These are phyloP conservation scores for Corvus cornix DNA, from an alignment of 2,113 vertebrate genomes.

Conservation along the genomic window DNA sequence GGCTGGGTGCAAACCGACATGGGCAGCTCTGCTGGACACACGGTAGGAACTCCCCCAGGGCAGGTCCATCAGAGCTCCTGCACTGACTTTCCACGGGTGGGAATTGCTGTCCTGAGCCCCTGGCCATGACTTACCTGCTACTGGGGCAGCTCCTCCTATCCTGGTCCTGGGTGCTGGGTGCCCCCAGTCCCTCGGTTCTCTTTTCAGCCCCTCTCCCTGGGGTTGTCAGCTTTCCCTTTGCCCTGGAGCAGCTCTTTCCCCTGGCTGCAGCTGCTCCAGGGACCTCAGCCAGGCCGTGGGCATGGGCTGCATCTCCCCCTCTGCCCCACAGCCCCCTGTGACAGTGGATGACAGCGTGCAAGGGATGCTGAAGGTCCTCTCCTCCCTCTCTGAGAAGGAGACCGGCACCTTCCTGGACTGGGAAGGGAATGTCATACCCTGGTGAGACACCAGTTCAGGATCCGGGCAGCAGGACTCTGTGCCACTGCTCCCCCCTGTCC, in stretches of 20 bases:
- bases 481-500: neutral
- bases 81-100: neutral
- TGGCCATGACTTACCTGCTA: neutral
- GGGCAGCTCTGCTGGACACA: rapidly evolving
- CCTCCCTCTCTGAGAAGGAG: constrained; percentile 38
- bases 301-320: neutral
- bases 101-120: neutral
- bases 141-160: neutral
- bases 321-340: neutral
- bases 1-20: constrained; percentile 9
- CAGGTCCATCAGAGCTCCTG: rapidly evolving
- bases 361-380: constrained; percentile 51
- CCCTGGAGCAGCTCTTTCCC: neutral
- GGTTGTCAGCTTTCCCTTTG: neutral
- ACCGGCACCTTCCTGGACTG: constrained; percentile 42
- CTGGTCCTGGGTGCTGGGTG: neutral
- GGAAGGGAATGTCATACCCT: constrained; percentile 41
- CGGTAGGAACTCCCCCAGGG: neutral
- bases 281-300: neutral
- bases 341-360: neutral
- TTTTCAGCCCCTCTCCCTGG: neutral
- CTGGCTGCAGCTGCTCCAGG: neutral
- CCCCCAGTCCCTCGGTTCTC: rapidly evolving
- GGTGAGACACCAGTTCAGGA: neutral
- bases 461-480: neutral